Evolutionary conservation across 2,797 vertebrate species (phyloP).

Genomic region (Pantherophis alleghaniensis): DNA sequence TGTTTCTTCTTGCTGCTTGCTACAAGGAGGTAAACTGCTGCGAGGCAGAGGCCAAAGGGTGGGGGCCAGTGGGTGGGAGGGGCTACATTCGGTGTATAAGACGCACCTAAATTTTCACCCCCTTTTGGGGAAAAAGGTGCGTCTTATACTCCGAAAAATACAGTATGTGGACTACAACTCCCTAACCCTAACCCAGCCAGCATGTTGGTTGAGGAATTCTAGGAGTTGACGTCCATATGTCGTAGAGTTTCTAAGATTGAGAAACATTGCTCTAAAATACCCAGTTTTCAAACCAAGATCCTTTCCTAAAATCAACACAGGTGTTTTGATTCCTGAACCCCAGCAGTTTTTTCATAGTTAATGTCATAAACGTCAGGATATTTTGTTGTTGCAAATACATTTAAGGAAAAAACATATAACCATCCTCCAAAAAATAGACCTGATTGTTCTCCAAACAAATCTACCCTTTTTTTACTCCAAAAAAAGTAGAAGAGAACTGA

Average conservation of each 20-base stretch:
- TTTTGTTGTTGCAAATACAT: not conserved
- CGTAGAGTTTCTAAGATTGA: not conserved
- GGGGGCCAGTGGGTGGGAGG: too few species aligned
- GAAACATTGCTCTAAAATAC: not conserved
- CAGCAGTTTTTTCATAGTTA: not conserved
- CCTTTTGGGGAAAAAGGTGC: too few species aligned
- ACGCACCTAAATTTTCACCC: too few species aligned
- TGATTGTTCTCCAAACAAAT: not conserved
- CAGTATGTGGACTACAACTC: not conserved
- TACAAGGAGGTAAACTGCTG: too few species aligned
- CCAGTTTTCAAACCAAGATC: not conserved
- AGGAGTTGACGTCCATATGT: not conserved
- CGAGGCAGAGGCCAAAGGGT: too few species aligned
- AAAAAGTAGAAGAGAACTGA: not conserved
- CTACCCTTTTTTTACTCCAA: not conserved
- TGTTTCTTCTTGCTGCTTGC: too few species aligned
- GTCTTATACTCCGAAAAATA: too few species aligned
- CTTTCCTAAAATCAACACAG: not conserved
- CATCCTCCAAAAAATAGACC: not conserved
- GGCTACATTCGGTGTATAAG: too few species aligned
- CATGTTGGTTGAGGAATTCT: not conserved
- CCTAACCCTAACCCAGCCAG: not conserved
- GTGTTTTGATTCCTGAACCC: not conserved
- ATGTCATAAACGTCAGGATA: not conserved
- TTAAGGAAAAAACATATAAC: not conserved